These are phyloP conservation scores for Cottoperca gobio DNA, from an alignment of 2,797 vertebrate genomes.

Conservation along the genomic window DNA sequence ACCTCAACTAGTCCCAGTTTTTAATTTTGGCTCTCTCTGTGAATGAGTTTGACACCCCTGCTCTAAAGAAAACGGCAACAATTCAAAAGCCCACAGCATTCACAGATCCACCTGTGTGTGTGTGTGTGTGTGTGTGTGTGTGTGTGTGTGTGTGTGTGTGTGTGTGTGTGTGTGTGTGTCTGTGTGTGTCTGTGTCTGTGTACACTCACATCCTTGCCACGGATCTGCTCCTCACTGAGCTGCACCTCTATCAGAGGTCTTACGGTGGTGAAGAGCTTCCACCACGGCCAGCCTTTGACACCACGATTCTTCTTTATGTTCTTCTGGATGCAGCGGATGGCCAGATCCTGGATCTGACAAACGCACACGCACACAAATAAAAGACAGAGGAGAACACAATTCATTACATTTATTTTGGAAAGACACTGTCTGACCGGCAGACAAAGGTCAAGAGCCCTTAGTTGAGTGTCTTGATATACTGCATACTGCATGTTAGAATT, in stretches of 20 bases:
- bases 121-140: too few relatives aligned
- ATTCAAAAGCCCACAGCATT: too few relatives aligned
- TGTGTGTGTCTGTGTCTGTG: conserved; percentile 7
- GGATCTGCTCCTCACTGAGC: conserved; percentile 96
- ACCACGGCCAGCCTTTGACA: conserved; percentile 97
- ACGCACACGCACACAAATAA: conserved; percentile 2
- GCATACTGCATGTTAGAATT: not conserved
- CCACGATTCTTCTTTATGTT: conserved; percentile 93
- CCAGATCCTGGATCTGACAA: conserved; percentile 92
- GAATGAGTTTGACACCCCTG: too few relatives aligned
- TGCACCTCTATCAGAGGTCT: conserved; percentile 95
- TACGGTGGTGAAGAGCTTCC: conserved; percentile 96
- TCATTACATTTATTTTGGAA: not conserved
- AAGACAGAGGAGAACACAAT: not conserved
- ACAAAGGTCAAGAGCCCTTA: not conserved
- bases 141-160: not conserved
- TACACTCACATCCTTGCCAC: conserved; percentile 90
- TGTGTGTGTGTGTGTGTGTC: not conserved
- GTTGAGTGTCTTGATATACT: not conserved
- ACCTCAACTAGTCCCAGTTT: too few relatives aligned
- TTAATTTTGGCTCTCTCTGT: too few relatives aligned
- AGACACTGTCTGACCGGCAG: not conserved
- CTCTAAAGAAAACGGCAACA: too few relatives aligned
- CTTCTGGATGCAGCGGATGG: conserved; percentile 92
- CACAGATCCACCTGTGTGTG: not conserved